Percentiles rank a stretch among this genome's conserved stretches.
Conservation (phyloP, 2,797 vertebrate species). For the Etheostoma nigrum region DNA sequence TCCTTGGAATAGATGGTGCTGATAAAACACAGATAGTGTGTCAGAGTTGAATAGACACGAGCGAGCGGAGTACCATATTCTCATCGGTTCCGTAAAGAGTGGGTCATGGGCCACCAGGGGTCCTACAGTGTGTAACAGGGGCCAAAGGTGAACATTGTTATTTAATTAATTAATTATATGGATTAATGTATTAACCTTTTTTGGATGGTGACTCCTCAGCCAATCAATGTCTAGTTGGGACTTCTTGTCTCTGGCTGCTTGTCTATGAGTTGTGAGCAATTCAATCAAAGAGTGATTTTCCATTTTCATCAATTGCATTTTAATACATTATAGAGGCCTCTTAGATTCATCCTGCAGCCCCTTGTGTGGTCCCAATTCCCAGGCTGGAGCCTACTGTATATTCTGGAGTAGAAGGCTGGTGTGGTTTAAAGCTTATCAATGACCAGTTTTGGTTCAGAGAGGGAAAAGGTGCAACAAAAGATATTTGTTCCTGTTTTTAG, state of each 20-base stretch:
- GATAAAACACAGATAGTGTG: slow-evolving; percentile 60
- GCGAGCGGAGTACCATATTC: background rate
- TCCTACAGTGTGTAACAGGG: background rate
- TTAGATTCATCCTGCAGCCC: background rate
- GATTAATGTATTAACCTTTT: background rate
- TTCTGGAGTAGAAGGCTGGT: background rate
- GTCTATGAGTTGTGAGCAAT: background rate
- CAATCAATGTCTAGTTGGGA: background rate
- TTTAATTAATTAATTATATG: slow-evolving; percentile 4
- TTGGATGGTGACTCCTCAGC: background rate
- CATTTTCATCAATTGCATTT: background rate
- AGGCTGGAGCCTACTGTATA: background rate
- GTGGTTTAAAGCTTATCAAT: background rate
- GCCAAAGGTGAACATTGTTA: background rate
- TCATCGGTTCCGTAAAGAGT: background rate
- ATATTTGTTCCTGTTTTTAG: background rate
- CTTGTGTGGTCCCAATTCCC: background rate
- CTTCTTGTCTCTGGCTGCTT: background rate
- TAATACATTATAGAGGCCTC: background rate
- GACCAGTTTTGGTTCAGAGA: background rate
- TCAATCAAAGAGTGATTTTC: background rate
- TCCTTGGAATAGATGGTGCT: slow-evolving; percentile 56
- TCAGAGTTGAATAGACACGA: slow-evolving; percentile 16
- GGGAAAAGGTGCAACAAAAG: background rate
- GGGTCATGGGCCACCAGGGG: background rate